Base-by-base conservation (phyloP, 2,888 invertebrate species). In the Chrysolina oricalcia region DNA sequence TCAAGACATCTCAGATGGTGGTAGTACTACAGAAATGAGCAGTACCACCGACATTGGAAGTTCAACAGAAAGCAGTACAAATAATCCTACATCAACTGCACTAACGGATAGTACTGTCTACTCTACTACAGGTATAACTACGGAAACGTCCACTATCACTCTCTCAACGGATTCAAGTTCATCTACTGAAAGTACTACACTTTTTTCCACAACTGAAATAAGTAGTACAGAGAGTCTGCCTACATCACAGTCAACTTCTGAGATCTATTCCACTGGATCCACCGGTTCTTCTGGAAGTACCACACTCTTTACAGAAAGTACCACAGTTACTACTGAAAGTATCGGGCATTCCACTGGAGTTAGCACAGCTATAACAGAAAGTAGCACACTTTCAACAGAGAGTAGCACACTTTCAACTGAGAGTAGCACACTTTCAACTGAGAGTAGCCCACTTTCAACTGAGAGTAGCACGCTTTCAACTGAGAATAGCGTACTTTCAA, bases 81-180 rank as follows among this genome's bases (percentile, higher is more conserved):
- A 23, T 27, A 67, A 5, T 15, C 17, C 66, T 11, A 23, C 59
- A 13, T 23, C 72, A 59, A 68, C 70, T 11, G 59, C 23, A 27
- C 9, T 35, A 59, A 72, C 80, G 1, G 75, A 65, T 40, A 79
- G 82, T 27, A 67, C 48, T 50, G 40, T 27, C 21, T 59, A 48
- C 2, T 56, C 75, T n/a, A 75, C 72, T 11, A 10, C 23, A 13
- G 43, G 48, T 41, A 40, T 27, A 27, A 35, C 68, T 6, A 62
- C 41, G 5, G 73, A 68, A 73, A 68, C 40, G 19, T 67, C 72
- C 1, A 56, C 62, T 17, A 67, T 50, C 64, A 27, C 69, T 23
- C 63, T 59, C 8, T 48, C 71, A n/a, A 75, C 74, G 19, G 70
- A 64, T 63, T 59, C 48, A 41, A 76, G 69, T 69, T 72, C 78